Evolutionary conservation across 2,888 invertebrate genomes (phyloP).

Genomic region (Sarcophaga caerulescens): DNA sequence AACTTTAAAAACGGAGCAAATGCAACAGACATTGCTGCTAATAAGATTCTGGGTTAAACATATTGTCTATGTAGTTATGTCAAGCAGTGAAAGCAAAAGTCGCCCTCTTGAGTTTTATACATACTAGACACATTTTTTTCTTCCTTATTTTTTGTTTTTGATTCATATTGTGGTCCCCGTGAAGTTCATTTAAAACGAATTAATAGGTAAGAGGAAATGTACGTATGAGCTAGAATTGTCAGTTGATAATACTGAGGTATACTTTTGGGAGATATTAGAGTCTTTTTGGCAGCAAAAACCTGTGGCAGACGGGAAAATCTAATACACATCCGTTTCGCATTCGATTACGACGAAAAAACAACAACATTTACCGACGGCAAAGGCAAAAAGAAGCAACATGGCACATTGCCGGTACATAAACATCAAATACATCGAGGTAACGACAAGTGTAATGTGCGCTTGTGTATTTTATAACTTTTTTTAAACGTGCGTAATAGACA

Average conservation of each 20-base stretch:
- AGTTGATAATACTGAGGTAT: slow-evolving; percentile 72
- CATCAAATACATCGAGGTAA: slow-evolving; percentile 36
- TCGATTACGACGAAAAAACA: slow-evolving; percentile 71
- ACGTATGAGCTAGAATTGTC: slow-evolving; percentile 31
- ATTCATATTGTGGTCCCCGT: slow-evolving; percentile 76
- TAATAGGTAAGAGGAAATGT: background rate
- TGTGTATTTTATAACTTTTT: slow-evolving; percentile 21
- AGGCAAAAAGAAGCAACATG: slow-evolving; percentile 68
- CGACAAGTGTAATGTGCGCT: slow-evolving; percentile 64
- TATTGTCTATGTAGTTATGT: slow-evolving; percentile 76
- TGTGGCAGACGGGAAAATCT: slow-evolving; percentile 51
- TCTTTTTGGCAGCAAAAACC: slow-evolving; percentile 35
- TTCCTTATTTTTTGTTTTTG: slow-evolving; percentile 66
- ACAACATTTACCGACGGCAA: slow-evolving; percentile 60
- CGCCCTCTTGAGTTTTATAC: slow-evolving; percentile 67
- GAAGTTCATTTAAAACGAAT: slow-evolving; percentile 72
- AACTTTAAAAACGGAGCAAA: background rate
- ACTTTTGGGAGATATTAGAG: slow-evolving; percentile 78
- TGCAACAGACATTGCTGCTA: slow-evolving; percentile 55
- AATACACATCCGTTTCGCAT: slow-evolving; percentile 46
- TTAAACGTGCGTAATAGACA: slow-evolving; percentile 53
- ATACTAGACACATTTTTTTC: slow-evolving; percentile 76
- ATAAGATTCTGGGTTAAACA: slow-evolving; percentile 78
- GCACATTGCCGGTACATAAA: slow-evolving; percentile 16
- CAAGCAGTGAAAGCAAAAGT: slow-evolving; percentile 66